phyloP scores from a whole-genome alignment of 2,888 invertebrate species.

The Chalcosyrphus nemorum region DNA sequence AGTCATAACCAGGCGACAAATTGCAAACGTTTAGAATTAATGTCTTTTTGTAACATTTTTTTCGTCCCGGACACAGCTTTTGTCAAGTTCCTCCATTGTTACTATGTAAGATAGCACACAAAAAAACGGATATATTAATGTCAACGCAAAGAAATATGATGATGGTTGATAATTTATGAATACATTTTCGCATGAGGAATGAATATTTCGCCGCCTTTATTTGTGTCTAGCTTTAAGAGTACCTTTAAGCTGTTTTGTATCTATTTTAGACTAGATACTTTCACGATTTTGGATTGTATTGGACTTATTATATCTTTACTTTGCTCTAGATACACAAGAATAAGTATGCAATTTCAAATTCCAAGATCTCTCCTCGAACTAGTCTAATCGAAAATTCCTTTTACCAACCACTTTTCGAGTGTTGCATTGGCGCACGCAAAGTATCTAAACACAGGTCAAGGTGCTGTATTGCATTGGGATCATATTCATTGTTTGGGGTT shows the following conservation, averaged over 20 bases:
- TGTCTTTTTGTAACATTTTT: conserved; percentile 2
- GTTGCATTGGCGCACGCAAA: neutral
- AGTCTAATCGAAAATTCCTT: neutral
- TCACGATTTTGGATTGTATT: too few species aligned
- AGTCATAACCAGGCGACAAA: conserved; percentile 26
- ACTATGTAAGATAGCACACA: neutral
- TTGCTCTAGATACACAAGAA: too few species aligned
- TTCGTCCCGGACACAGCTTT: neutral
- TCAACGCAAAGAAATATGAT: conserved; percentile 10
- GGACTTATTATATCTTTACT: too few species aligned
- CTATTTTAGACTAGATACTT: too few species aligned
- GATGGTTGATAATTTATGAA: conserved; percentile 25
- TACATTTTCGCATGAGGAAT: neutral
- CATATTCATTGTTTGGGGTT: conserved; percentile 9
- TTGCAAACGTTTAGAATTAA: conserved; percentile 24
- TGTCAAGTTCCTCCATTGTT: conserved; percentile 20
- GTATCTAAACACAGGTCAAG: conserved; percentile 2
- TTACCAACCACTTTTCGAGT: neutral
- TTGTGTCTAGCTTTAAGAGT: too few species aligned
- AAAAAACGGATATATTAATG: conserved; percentile 19
- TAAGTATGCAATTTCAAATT: too few species aligned
- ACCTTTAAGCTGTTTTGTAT: too few species aligned
- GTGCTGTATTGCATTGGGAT: conserved; percentile 1
- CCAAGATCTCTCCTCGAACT: neutral
- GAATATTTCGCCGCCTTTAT: neutral